Evolutionary conservation across 2,797 vertebrate genomes (phyloP).

Genomic region (Lophius americanus): DNA sequence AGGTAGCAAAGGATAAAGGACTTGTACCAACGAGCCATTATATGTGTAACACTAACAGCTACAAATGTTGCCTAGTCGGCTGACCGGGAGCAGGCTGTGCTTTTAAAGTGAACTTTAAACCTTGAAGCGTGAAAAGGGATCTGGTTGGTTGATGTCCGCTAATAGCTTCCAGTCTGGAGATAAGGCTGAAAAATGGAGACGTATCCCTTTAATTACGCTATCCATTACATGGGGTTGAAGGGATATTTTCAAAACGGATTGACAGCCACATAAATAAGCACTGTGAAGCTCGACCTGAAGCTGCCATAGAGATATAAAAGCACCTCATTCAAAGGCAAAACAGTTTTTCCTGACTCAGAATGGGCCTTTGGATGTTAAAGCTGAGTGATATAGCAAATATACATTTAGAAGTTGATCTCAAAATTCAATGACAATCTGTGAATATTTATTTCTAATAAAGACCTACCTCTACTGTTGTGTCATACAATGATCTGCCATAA

Average conservation of each 20-base stretch:
- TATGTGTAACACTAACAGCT: slow-evolving; percentile 13
- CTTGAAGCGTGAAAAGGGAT: slow-evolving; percentile 33
- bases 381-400: too few species aligned
- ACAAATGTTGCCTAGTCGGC: slow-evolving; percentile 24
- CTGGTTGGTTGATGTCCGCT: slow-evolving; percentile 35
- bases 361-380: too few species aligned
- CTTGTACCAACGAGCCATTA: neutral
- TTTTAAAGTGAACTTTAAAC: slow-evolving; percentile 43
- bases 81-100: slow-evolving; percentile 9
- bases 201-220: slow-evolving; percentile 69
- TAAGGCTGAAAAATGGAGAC: slow-evolving; percentile 62
- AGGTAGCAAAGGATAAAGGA: too few species aligned
- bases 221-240: slow-evolving; percentile 62
- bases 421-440: too few species aligned
- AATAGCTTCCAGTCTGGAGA: slow-evolving; percentile 65
- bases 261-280: slow-evolving; percentile 35
- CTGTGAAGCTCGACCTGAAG: slow-evolving; percentile 24
- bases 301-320: slow-evolving; percentile 27
- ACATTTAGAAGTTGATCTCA: too few species aligned
- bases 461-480: too few species aligned
- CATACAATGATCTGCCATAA: too few species aligned
- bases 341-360: too few species aligned
- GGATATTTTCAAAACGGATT: slow-evolving; percentile 50
- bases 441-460: too few species aligned
- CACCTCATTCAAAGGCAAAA: slow-evolving; percentile 46